Evolutionary conservation across 2,888 invertebrate genomes (phyloP).

Genomic region (Micoletzkya japonica): DNA sequence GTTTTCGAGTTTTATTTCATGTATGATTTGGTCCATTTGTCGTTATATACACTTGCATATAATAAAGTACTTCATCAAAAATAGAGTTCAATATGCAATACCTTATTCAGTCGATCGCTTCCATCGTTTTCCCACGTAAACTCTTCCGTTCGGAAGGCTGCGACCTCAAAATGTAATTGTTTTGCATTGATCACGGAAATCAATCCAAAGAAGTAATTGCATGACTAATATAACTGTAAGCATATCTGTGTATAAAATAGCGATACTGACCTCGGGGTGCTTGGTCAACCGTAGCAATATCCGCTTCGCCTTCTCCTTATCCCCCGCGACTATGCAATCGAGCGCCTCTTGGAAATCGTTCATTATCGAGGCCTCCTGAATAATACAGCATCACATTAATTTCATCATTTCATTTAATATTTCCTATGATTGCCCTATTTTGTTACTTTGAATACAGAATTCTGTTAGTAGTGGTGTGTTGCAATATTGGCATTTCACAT

Average conservation of each 20-base stretch:
- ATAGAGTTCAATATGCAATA: background rate
- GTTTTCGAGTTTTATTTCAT: too few species aligned
- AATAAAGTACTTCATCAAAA: too few species aligned
- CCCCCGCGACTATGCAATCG: constrained; percentile 32
- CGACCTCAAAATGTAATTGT: background rate
- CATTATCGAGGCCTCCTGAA: constrained; percentile 40
- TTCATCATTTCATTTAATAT: too few species aligned
- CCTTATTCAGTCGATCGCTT: constrained; percentile 1
- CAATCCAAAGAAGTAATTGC: too few species aligned
- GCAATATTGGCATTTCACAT: too few species aligned
- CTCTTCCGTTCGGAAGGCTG: background rate
- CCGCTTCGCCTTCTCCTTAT: constrained; percentile 31
- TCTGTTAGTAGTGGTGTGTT: background rate
- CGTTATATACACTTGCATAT: too few species aligned
- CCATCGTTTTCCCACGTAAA: constrained; percentile 6
- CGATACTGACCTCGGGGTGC: constrained; percentile 35
- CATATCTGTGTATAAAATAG: too few species aligned
- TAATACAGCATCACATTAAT: background rate
- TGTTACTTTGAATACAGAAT: background rate
- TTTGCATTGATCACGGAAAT: too few species aligned
- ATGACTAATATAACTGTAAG: too few species aligned
- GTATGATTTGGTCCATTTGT: too few species aligned
- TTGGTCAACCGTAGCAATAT: constrained; percentile 34
- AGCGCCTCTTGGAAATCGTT: constrained; percentile 36
- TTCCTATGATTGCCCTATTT: too few species aligned